phyloP scores from a whole-genome alignment of 2,113 vertebrate species.

The Terrapene triunguis region DNA sequence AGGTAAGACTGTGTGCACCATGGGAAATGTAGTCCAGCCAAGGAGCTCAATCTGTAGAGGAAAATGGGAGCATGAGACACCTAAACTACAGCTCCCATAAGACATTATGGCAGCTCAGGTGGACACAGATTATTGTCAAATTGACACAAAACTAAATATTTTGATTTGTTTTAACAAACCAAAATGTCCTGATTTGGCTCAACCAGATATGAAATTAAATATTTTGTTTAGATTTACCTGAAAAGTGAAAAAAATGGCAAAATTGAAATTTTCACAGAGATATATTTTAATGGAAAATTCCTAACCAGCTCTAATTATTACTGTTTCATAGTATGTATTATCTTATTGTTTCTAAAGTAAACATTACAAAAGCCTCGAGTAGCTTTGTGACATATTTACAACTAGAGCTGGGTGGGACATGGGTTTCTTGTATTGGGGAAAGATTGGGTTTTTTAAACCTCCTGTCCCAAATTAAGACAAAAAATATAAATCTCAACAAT shows the following conservation, averaged over 20 bases:
- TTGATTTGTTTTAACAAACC: not conserved
- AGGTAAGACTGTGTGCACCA: not conserved
- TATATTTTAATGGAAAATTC: not conserved
- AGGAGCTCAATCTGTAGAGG: not conserved
- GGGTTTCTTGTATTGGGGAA: not conserved
- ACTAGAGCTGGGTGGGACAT: not conserved
- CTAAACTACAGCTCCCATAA: not conserved
- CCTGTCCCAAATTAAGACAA: not conserved
- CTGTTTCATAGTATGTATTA: not conserved
- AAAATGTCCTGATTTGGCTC: not conserved
- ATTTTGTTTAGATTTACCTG: not conserved
- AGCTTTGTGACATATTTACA: not conserved
- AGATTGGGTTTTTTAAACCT: not conserved
- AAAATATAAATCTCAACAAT: not conserved
- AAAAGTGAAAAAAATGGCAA: not conserved
- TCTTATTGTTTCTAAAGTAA: not conserved
- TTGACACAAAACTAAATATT: not conserved
- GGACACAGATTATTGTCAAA: not conserved
- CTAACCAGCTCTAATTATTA: not conserved
- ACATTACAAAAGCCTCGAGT: not conserved
- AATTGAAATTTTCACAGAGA: not conserved
- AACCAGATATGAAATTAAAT: not conserved
- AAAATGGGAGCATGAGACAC: not conserved
- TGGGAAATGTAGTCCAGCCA: not conserved
- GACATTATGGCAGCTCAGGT: not conserved